Evolutionary conservation across 2,797 vertebrate species (phyloP).

Genomic region (Schizopygopsis pylzovi): DNA sequence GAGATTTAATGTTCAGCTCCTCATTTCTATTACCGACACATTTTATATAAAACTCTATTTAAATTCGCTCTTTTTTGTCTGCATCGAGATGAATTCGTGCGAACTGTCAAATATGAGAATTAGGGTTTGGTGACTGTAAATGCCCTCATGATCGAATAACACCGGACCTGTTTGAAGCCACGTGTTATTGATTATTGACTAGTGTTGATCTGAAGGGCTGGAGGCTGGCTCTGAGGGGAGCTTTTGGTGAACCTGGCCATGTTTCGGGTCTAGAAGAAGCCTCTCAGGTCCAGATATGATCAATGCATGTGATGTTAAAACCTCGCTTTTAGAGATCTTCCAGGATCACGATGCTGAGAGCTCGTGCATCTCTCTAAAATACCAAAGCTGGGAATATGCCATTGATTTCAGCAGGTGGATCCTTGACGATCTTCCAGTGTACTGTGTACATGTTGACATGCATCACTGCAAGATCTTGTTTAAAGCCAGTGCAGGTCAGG

Average conservation of each 20-base stretch:
- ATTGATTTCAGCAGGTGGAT: not conserved
- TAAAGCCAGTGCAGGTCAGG: not conserved
- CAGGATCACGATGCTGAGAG: not conserved
- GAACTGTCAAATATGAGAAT: not conserved
- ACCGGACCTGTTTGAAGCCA: not conserved
- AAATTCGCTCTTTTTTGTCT: not conserved
- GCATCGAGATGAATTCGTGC: not conserved
- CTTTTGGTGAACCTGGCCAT: not conserved
- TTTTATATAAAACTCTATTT: not conserved
- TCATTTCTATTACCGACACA: not conserved
- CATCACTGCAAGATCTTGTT: not conserved
- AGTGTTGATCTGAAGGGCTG: not conserved
- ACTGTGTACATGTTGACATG: too few relatives aligned
- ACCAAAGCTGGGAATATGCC: not conserved
- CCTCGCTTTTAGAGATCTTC: not conserved
- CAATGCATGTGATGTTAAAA: not conserved
- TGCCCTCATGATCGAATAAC: not conserved
- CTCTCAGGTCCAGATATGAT: conserved; percentile 13
- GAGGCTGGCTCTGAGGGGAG: not conserved
- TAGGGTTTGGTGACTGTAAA: not conserved
- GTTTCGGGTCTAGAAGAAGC: not conserved
- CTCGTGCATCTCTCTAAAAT: not conserved
- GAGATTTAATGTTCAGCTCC: not conserved
- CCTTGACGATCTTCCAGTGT: not conserved
- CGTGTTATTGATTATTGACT: not conserved